Percentiles rank a stretch among this genome's conserved stretches.
Conservation (phyloP, 2,797 vertebrate genomes). For the Gallinago solitaria region DNA sequence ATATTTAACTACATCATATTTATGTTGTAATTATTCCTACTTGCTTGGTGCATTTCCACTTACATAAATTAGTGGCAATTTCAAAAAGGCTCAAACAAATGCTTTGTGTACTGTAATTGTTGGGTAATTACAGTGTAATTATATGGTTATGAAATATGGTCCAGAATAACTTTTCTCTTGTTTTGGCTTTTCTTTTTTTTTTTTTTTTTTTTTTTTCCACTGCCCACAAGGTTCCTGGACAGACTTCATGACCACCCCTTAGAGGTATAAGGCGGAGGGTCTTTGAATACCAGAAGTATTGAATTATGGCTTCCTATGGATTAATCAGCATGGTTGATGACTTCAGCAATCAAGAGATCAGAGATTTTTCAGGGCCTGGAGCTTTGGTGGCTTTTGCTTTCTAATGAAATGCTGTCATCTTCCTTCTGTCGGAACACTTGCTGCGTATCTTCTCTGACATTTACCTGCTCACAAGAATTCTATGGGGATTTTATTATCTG, state of each 20-base stretch:
- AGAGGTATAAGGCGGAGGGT: neutral
- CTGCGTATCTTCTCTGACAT: neutral
- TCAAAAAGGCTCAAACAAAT: neutral
- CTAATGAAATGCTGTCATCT: neutral
- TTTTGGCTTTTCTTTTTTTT: neutral
- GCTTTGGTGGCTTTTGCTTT: neutral
- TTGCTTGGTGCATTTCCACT: constrained; percentile 43
- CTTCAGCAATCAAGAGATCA: neutral
- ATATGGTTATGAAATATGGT: neutral
- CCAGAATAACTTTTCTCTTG: neutral
- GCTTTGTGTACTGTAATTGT: neutral
- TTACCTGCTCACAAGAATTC: neutral
- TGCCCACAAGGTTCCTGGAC: neutral
- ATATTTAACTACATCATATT: constrained; percentile 59
- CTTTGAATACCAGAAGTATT: neutral
- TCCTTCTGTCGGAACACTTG: neutral
- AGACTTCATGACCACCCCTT: neutral
- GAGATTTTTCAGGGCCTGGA: neutral
- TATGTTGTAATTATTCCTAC: constrained; percentile 41
- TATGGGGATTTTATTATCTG: neutral
- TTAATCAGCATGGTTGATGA: neutral
- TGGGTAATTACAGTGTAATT: constrained; percentile 26
- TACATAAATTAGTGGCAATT: constrained; percentile 30
- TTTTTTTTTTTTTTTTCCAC: neutral
- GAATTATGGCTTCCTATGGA: neutral